Conservation (phyloP, 1,140 invertebrate species). For the Macrosteles quadrilineatus region DNA sequence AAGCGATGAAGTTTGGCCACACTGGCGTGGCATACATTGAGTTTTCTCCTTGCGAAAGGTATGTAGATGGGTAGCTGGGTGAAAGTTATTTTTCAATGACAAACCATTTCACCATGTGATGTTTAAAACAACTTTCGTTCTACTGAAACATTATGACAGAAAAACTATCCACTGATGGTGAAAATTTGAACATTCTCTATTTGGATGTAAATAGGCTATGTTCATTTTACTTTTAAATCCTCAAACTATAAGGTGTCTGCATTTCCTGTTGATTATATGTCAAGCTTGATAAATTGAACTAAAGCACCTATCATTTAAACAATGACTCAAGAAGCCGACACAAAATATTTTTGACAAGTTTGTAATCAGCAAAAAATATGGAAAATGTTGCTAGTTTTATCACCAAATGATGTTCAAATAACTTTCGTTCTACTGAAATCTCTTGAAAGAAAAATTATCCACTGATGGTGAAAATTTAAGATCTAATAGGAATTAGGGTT, state of each 20-base stretch:
- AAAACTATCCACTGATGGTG: too few relatives aligned
- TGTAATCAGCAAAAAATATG: too few relatives aligned
- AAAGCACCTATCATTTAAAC: too few relatives aligned
- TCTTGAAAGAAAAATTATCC: neutral
- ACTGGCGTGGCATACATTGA: slow-evolving; percentile 92
- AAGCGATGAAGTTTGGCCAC: slow-evolving; percentile 91
- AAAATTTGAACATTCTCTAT: neutral
- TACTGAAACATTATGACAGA: neutral
- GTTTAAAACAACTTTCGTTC: slow-evolving; percentile 10
- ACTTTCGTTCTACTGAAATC: slow-evolving; percentile 6
- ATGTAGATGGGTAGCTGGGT: slow-evolving; percentile 44
- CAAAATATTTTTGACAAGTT: too few relatives aligned
- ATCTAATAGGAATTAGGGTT: too few relatives aligned
- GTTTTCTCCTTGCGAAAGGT: slow-evolving; percentile 96
- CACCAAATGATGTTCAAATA: slow-evolving; percentile 5
- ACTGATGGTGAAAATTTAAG: too few relatives aligned
- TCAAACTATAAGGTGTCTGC: too few relatives aligned
- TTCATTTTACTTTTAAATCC: neutral
- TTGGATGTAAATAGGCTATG: neutral
- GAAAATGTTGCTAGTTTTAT: too few relatives aligned
- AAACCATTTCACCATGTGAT: neutral
- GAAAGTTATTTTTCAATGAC: neutral
- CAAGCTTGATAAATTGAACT: neutral
- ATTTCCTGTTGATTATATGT: neutral
- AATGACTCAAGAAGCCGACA: too few relatives aligned